Evolutionary conservation across 2,797 vertebrate genomes (phyloP).

Genomic region (Tapera naevia): DNA sequence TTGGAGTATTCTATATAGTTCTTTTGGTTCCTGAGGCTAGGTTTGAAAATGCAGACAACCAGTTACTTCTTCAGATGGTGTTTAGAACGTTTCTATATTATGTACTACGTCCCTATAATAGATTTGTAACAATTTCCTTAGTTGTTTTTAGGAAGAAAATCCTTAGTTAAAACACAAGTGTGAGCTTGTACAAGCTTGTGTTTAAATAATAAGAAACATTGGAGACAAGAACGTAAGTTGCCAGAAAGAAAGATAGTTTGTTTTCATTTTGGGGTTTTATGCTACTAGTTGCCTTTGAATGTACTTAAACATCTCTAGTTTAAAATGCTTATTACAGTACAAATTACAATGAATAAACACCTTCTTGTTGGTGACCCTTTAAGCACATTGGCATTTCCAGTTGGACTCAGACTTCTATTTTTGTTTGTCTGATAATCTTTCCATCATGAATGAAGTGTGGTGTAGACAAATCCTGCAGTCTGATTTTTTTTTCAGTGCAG

Average conservation of each 20-base stretch:
- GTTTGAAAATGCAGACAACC: background rate
- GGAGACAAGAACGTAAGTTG: background rate
- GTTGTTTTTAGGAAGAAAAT: background rate
- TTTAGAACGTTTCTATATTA: background rate
- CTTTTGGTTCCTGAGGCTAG: background rate
- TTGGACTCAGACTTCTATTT: background rate
- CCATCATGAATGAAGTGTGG: background rate
- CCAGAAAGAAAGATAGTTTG: background rate
- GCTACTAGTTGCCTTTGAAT: background rate
- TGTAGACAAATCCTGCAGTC: background rate
- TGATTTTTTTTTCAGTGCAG: too few species aligned
- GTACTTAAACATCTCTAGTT: background rate
- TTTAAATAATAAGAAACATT: background rate
- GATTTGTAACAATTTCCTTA: background rate
- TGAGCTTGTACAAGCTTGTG: background rate
- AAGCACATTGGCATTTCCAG: background rate
- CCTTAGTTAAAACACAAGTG: background rate
- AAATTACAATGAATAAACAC: background rate
- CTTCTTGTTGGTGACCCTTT: background rate
- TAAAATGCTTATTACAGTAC: background rate
- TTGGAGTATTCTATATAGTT: background rate
- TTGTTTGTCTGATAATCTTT: background rate
- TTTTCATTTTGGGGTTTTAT: background rate
- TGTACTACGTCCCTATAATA: background rate
- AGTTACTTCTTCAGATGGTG: background rate